Conservation (phyloP, 2,113 vertebrate species). For the Mobula hypostoma region DNA sequence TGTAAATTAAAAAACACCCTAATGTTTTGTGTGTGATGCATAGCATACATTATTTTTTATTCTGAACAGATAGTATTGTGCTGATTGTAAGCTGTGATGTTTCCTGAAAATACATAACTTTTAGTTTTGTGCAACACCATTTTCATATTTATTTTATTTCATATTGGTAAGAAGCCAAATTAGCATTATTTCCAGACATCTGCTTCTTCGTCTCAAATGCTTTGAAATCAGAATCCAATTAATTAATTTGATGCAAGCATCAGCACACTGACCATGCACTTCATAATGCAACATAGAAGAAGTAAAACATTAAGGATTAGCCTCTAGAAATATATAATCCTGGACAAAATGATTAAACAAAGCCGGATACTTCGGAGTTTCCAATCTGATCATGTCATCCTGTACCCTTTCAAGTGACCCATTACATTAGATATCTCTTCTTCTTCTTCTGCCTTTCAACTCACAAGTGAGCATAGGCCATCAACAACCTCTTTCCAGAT, state of each 20-base stretch:
- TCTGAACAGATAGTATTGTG: constrained; percentile 5
- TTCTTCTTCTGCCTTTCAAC: too few species aligned
- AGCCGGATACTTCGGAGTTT: constrained; percentile 53
- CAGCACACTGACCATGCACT: constrained; percentile 67
- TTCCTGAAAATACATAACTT: constrained; percentile 15
- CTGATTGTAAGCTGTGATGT: background rate
- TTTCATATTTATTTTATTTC: constrained; percentile 14
- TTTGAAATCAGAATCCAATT: constrained; percentile 72
- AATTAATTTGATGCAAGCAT: constrained; percentile 65
- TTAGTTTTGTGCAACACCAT: constrained; percentile 26
- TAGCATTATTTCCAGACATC: constrained; percentile 69
- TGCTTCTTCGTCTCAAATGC: constrained; percentile 68
- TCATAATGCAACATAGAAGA: constrained; percentile 35
- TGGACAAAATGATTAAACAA: constrained; percentile 69
- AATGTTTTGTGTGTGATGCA: background rate
- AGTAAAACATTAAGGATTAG: constrained; percentile 65
- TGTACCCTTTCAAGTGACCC: background rate
- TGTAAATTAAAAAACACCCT: background rate
- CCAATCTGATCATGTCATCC: too few species aligned
- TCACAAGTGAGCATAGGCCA: too few species aligned
- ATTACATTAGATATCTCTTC: background rate
- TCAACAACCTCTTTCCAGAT: too few species aligned
- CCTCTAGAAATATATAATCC: constrained; percentile 79
- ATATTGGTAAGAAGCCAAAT: constrained; percentile 27
- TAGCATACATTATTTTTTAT: background rate